Conservation (phyloP, 2,113 vertebrate species). For the Otolemur garnettii region DNA sequence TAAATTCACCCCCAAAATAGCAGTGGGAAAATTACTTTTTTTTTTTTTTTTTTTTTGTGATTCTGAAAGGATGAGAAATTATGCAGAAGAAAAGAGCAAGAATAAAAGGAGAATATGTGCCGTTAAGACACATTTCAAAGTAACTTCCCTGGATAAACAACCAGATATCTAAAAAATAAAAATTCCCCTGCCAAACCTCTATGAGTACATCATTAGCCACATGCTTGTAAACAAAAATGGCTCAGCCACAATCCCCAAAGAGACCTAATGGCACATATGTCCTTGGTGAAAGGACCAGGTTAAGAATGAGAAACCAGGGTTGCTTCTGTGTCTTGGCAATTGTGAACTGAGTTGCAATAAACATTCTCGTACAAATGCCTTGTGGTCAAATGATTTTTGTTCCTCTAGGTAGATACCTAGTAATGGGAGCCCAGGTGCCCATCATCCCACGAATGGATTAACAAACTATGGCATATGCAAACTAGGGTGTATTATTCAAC, state of each 20-base stretch:
- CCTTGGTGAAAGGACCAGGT: conserved; percentile 17
- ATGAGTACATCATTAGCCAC: conserved; percentile 14
- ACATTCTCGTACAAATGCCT: too few relatives aligned
- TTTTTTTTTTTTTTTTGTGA: conserved; percentile 47
- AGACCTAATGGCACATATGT: background rate
- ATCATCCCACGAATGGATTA: too few relatives aligned
- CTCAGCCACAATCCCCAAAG: background rate
- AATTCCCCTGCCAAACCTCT: background rate
- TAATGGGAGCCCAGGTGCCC: too few relatives aligned
- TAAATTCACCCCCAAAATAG: conserved; percentile 49
- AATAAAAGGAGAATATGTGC: background rate
- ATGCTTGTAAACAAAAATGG: background rate
- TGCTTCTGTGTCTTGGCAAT: too few relatives aligned
- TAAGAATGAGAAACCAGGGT: background rate
- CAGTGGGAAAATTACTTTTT: conserved; percentile 62
- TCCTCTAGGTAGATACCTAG: too few relatives aligned
- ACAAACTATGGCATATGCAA: too few relatives aligned
- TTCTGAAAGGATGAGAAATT: conserved; percentile 69
- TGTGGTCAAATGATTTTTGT: too few relatives aligned
- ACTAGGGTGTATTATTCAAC: too few relatives aligned
- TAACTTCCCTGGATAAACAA: conserved; percentile 50
- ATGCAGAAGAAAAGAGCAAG: conserved; percentile 60
- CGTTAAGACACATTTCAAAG: conserved; percentile 49
- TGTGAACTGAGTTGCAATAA: too few relatives aligned
- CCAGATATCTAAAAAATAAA: background rate